phyloP scores from a whole-genome alignment of 2,113 vertebrate species.

The Macheiramphus alcinus region DNA sequence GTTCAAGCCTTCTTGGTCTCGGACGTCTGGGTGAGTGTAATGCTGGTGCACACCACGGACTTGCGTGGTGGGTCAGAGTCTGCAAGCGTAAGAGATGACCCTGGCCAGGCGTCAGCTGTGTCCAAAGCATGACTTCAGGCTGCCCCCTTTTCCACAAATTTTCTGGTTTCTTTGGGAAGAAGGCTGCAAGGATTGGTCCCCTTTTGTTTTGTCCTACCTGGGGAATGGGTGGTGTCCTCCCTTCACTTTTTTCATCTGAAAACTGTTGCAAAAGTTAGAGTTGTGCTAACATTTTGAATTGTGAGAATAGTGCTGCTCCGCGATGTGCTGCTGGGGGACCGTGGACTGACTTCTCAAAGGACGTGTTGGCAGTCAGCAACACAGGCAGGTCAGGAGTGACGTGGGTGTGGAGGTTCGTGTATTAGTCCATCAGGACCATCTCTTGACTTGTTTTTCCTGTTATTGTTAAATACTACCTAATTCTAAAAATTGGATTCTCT shows the following conservation, averaged over 20 bases:
- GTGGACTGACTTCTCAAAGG: fast-evolving
- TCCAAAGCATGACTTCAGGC: background rate
- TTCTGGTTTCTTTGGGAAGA: background rate
- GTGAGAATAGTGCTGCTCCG: fast-evolving
- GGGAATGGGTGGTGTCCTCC: fast-evolving
- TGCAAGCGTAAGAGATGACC: fast-evolving
- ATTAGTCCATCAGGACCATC: background rate
- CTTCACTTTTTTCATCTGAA: fast-evolving
- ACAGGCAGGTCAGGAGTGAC: background rate
- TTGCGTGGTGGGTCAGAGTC: fast-evolving
- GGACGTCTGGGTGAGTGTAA: fast-evolving
- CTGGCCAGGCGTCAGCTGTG: background rate
- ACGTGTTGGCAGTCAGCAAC: fast-evolving
- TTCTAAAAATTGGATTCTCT: background rate
- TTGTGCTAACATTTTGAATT: fast-evolving
- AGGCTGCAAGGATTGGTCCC: fast-evolving
- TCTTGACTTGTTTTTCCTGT: background rate
- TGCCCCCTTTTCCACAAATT: fast-evolving
- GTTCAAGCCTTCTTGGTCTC: fast-evolving
- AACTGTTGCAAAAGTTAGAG: background rate
- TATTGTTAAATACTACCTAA: background rate
- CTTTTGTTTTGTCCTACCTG: background rate
- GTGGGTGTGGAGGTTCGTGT: fast-evolving
- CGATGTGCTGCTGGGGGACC: fast-evolving
- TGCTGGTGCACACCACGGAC: background rate